Conservation (phyloP, 2,797 vertebrate species). For the Sebastes itinus region DNA sequence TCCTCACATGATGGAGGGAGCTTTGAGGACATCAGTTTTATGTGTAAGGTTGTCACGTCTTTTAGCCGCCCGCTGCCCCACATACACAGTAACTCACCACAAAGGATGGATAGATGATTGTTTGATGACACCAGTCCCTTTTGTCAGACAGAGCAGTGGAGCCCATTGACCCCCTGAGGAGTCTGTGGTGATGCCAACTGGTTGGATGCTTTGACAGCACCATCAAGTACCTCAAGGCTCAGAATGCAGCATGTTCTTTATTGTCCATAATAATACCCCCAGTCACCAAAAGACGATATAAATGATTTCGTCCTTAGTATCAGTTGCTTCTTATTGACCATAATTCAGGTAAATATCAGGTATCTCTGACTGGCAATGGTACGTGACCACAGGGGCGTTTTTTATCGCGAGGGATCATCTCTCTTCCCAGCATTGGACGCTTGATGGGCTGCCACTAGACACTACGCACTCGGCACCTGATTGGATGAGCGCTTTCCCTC, state of each 20-base stretch:
- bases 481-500: too few relatives aligned
- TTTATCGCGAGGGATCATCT: too few relatives aligned
- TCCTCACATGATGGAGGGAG: slow-evolving; percentile 21
- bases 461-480: too few relatives aligned
- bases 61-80: neutral
- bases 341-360: neutral
- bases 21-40: slow-evolving; percentile 36
- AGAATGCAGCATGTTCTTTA: neutral
- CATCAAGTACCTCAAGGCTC: neutral
- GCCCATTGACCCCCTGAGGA: neutral
- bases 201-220: neutral
- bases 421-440: too few relatives aligned
- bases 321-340: neutral
- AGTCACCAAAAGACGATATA: neutral
- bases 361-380: too few relatives aligned
- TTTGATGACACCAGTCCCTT: neutral
- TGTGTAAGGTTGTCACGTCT: slow-evolving; percentile 27
- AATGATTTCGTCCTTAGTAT: neutral
- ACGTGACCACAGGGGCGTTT: too few relatives aligned
- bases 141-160: neutral
- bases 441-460: too few relatives aligned
- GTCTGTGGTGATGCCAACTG: slow-evolving; percentile 5
- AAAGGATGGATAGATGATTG: neutral
- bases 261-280: neutral
- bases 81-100: neutral